These are phyloP conservation scores for Druon quercuslanigerum DNA, from an alignment of 1,140 invertebrate genomes.

Conservation along the genomic window DNA sequence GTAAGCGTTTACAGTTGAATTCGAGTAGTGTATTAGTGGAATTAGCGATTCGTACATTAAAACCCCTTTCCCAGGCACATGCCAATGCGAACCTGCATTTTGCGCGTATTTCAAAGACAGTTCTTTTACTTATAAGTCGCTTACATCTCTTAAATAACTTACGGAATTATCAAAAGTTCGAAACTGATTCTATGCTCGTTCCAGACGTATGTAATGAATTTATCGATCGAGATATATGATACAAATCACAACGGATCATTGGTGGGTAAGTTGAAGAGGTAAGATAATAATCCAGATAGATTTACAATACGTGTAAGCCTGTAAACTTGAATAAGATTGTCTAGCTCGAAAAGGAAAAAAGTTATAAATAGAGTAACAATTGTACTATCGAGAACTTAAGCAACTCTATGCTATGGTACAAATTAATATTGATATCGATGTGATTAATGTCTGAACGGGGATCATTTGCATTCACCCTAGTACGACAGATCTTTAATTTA, in stretches of 20 bases:
- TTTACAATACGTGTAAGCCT: slow-evolving; percentile 23
- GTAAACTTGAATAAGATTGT: slow-evolving; percentile 19
- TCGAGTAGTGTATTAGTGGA: slow-evolving; percentile 24
- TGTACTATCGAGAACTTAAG: slow-evolving; percentile 50
- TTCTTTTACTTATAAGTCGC: slow-evolving; percentile 35
- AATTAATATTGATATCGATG: slow-evolving; percentile 48
- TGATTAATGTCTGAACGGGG: slow-evolving; percentile 39
- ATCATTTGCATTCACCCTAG: slow-evolving; percentile 56
- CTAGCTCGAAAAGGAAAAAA: slow-evolving; percentile 43
- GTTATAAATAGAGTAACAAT: slow-evolving; percentile 49
- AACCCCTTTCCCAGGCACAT: slow-evolving; percentile 38
- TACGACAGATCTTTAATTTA: slow-evolving; percentile 60
- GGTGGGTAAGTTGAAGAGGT: slow-evolving; percentile 3
- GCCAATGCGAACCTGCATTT: slow-evolving; percentile 29
- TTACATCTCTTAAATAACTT: slow-evolving; percentile 33
- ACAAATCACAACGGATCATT: slow-evolving; percentile 27
- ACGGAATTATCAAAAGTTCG: slow-evolving; percentile 32
- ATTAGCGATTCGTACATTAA: slow-evolving; percentile 18
- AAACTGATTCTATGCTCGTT: slow-evolving; percentile 23
- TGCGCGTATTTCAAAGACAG: slow-evolving; percentile 33
- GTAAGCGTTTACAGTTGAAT: slow-evolving; percentile 25
- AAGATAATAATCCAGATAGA: slow-evolving; percentile 28
- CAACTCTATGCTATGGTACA: slow-evolving; percentile 39
- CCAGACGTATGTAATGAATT: slow-evolving; percentile 18
- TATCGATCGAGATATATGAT: slow-evolving; percentile 12